phyloP scores from a whole-genome alignment of 1,140 invertebrate species.

The Babylonia areolata region DNA sequence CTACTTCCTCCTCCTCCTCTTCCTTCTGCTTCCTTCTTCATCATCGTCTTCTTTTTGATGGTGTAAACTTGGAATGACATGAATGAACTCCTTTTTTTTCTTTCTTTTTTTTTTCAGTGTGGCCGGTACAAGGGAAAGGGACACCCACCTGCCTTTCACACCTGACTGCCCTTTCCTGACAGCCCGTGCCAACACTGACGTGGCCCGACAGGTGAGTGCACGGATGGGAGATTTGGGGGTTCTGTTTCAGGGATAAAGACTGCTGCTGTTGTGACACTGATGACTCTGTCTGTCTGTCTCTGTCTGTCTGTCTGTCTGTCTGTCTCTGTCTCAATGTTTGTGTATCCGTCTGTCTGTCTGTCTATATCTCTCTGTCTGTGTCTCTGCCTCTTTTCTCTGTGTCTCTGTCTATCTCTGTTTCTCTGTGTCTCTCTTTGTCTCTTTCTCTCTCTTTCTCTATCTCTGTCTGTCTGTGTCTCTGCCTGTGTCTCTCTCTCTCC shows the following conservation, averaged over 20 bases:
- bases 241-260: no score
- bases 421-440: background rate
- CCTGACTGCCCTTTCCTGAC: no score
- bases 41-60: no score
- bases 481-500: background rate
- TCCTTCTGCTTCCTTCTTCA: no score
- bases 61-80: no score
- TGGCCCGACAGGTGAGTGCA: no score
- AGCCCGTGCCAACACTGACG: no score
- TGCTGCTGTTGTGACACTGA: no score
- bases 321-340: conserved; percentile 19
- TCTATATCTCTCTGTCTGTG: background rate
- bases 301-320: conserved; percentile 3
- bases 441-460: background rate
- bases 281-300: conserved; percentile 13
- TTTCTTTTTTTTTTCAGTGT: background rate
- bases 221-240: no score
- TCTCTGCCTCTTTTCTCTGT: background rate
- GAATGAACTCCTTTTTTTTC: background rate
- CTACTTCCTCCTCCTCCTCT: background rate
- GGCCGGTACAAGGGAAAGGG: no score
- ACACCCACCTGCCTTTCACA: background rate
- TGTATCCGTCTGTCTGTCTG: background rate
- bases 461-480: background rate
- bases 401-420: background rate